Conservation (phyloP, 2,797 vertebrate species). For the Microcaecilia unicolor region DNA sequence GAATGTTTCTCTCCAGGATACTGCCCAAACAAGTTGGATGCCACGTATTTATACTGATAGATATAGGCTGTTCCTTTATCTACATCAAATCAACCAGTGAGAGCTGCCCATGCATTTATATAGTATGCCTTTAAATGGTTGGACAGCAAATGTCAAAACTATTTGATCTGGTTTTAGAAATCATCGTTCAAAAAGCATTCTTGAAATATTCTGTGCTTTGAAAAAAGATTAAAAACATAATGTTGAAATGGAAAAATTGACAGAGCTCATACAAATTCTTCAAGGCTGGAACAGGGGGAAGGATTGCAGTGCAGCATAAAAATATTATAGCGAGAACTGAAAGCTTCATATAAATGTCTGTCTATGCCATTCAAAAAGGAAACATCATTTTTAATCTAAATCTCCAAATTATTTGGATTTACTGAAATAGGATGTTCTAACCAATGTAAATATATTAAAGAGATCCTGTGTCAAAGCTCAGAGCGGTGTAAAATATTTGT, state of each 20-base stretch:
- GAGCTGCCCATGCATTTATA: constrained; percentile 12
- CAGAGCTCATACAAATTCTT: constrained; percentile 11
- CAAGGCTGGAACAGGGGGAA: neutral
- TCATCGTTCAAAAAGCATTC: constrained; percentile 44
- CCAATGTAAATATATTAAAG: too few species aligned
- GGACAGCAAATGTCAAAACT: constrained; percentile 51
- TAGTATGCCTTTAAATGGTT: constrained; percentile 34
- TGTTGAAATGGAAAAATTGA: constrained; percentile 28
- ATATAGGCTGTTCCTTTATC: constrained; percentile 31
- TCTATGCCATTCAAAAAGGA: too few species aligned
- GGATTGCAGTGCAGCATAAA: neutral
- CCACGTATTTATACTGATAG: constrained; percentile 19
- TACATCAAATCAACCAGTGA: constrained; percentile 16
- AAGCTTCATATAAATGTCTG: neutral
- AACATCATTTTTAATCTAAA: too few species aligned
- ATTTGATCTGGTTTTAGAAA: constrained; percentile 54
- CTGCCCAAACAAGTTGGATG: constrained; percentile 17
- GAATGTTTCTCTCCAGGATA: constrained; percentile 30
- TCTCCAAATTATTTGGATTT: too few species aligned
- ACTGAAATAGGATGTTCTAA: too few species aligned
- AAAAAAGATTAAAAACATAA: constrained; percentile 48
- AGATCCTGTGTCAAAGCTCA: too few species aligned
- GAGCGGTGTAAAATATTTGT: too few species aligned
- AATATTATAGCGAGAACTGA: constrained; percentile 1
- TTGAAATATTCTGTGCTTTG: constrained; percentile 42